phyloP scores from a whole-genome alignment of 1,140 invertebrate species.

The Rhizoglyphus robini region DNA sequence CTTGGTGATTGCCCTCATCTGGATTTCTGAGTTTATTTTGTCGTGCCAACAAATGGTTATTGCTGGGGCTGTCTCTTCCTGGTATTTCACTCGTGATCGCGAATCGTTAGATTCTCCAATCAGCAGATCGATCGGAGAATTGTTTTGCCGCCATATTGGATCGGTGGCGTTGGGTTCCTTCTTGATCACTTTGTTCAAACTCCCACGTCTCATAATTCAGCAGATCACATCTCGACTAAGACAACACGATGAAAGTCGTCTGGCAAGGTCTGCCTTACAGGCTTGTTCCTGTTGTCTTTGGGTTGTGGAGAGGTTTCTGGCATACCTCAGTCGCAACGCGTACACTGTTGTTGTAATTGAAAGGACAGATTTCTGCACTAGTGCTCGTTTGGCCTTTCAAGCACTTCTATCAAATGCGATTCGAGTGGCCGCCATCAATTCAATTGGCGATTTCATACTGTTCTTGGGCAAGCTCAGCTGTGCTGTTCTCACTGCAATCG shows the following conservation, averaged over 20 bases:
- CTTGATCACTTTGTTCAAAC: conserved; percentile 53
- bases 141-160: conserved; percentile 56
- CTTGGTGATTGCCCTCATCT: conserved; percentile 39
- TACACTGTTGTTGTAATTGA: conserved; percentile 64
- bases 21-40: conserved; percentile 55
- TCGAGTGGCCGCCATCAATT: conserved; percentile 81
- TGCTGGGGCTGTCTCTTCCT: conserved; percentile 53
- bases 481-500: conserved; percentile 61
- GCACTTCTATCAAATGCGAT: conserved; percentile 67
- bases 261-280: conserved; percentile 30
- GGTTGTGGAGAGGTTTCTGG: conserved; percentile 56
- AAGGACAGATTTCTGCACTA: conserved; percentile 51
- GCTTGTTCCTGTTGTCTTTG: conserved; percentile 58
- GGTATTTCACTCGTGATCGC: conserved; percentile 66
- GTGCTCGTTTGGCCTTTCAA: conserved; percentile 56
- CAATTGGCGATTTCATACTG: conserved; percentile 82
- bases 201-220: conserved; percentile 46
- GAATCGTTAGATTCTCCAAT: conserved; percentile 44
- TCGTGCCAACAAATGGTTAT: conserved; percentile 63
- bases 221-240: conserved; percentile 32
- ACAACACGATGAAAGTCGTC: conserved; percentile 15
- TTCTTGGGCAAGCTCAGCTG: conserved; percentile 78
- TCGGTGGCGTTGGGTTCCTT: conserved; percentile 60
- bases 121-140: conserved; percentile 39
- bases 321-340: conserved; percentile 57